Percentiles rank a stretch among this genome's conserved stretches.
phyloP scores from a whole-genome alignment of 1,140 invertebrate species.

The Drosophila kanapiae region DNA sequence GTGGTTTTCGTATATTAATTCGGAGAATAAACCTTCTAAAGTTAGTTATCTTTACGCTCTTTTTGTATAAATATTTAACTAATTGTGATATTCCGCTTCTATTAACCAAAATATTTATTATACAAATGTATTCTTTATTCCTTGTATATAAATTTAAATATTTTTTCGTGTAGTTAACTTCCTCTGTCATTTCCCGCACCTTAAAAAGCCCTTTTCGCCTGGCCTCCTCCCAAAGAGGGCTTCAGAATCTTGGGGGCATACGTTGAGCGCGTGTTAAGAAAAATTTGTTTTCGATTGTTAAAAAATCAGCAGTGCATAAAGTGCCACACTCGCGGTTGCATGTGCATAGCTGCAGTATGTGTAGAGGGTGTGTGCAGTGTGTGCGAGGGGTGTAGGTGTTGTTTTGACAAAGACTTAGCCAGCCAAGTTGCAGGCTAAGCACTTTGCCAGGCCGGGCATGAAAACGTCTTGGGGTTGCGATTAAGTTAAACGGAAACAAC shows the following conservation, averaged over 20 bases:
- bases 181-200: background rate
- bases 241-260: conserved; percentile 40
- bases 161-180: conserved; percentile 11
- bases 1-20: background rate
- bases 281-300: conserved; percentile 73
- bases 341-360: conserved; percentile 42
- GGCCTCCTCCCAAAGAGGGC: conserved; percentile 22
- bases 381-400: conserved; percentile 50
- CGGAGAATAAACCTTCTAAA: background rate
- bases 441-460: conserved; percentile 54
- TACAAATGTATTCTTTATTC: background rate
- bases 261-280: conserved; percentile 53
- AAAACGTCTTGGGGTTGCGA: conserved; percentile 32
- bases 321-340: conserved; percentile 74
- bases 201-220: conserved; percentile 21
- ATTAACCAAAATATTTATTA: background rate
- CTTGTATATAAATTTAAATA: background rate
- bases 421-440: conserved; percentile 51
- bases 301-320: conserved; percentile 71
- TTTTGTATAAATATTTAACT: background rate
- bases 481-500: background rate
- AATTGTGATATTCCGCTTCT: background rate
- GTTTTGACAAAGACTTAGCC: conserved; percentile 57
- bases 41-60: too few relatives aligned
- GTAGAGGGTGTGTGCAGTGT: conserved; percentile 11